Percentiles rank a stretch among this genome's conserved stretches.
Evolutionary conservation across 64 coral and sea anemone genomes (phyloP).

Genomic region (Catalaphyllia jardinei): DNA sequence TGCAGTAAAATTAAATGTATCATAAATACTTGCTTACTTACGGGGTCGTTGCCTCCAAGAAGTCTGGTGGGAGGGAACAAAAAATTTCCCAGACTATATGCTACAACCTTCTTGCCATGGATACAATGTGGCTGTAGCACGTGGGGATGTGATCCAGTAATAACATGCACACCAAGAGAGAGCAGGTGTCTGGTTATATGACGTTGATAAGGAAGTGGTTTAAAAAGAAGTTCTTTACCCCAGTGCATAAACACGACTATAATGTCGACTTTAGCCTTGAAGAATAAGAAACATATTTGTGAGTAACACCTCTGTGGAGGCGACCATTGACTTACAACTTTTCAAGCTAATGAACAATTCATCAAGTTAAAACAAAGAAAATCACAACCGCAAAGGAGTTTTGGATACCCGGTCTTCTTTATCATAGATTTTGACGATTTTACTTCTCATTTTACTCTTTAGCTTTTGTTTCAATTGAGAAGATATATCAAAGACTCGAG

Average conservation of each 20-base stretch:
- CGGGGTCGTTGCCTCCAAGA: not conserved
- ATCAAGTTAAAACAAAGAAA: too few species aligned
- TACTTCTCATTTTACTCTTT: too few species aligned
- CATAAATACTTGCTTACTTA: not conserved
- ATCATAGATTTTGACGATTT: too few species aligned
- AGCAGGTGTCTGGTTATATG: not conserved
- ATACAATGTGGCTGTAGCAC: slow-evolving; percentile 14
- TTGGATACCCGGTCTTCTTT: too few species aligned
- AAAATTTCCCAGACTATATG: slow-evolving; percentile 29
- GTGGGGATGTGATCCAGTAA: slow-evolving; percentile 24
- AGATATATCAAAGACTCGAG: too few species aligned
- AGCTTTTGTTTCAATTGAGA: too few species aligned
- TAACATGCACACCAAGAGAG: slow-evolving; percentile 19
- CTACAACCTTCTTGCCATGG: not conserved
- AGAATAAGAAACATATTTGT: not conserved
- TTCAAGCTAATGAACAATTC: too few species aligned
- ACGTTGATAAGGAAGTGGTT: not conserved
- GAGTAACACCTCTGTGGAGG: not conserved
- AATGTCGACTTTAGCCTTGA: slow-evolving; percentile 29
- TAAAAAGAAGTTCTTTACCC: not conserved
- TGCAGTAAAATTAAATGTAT: too few species aligned
- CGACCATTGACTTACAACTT: too few species aligned
- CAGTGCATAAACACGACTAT: slow-evolving; percentile 37
- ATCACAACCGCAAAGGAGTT: too few species aligned
- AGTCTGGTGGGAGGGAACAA: not conserved